Evolutionary conservation across 2,113 vertebrate species (phyloP).

Genomic region (Brachionichthys hirsutus): DNA sequence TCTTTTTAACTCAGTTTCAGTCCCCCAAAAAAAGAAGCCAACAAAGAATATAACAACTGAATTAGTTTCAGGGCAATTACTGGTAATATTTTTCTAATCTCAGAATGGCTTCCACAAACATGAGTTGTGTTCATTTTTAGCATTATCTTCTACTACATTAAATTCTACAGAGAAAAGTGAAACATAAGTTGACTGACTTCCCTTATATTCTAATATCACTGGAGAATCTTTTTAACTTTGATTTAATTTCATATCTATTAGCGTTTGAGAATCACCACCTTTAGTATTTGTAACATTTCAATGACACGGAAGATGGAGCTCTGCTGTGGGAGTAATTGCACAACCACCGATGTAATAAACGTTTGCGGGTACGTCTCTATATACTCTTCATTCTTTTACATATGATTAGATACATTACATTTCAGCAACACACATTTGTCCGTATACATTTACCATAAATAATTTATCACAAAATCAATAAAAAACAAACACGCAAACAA

Average conservation of each 20-base stretch:
- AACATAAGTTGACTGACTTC: conserved; percentile 27
- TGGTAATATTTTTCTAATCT: conserved; percentile 5
- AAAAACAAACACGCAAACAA: conserved; percentile 38
- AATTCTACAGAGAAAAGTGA: conserved; percentile 4
- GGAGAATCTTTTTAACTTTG: conserved; percentile 21
- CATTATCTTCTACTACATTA: too few relatives aligned
- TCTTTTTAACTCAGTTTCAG: conserved; percentile 15
- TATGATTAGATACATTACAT: conserved; percentile 66
- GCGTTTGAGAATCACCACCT: background rate
- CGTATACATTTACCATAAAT: conserved; percentile 68
- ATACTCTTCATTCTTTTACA: conserved; percentile 53
- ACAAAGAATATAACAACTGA: background rate
- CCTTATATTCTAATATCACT: conserved; percentile 35
- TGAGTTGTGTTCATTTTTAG: conserved; percentile 9
- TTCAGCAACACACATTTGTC: conserved; percentile 51
- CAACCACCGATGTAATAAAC: conserved; percentile 46
- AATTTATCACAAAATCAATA: conserved; percentile 47
- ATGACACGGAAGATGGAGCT: conserved; percentile 23
- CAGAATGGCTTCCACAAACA: too few relatives aligned
- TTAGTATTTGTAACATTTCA: conserved; percentile 4
- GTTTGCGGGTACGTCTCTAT: conserved; percentile 42
- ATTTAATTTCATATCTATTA: conserved; percentile 8
- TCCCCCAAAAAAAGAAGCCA: conserved; percentile 2
- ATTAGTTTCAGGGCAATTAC: conserved; percentile 5
- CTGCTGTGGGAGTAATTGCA: conserved; percentile 29